Conservation (phyloP, 2,797 vertebrate species). For the Hybognathus amarus region DNA sequence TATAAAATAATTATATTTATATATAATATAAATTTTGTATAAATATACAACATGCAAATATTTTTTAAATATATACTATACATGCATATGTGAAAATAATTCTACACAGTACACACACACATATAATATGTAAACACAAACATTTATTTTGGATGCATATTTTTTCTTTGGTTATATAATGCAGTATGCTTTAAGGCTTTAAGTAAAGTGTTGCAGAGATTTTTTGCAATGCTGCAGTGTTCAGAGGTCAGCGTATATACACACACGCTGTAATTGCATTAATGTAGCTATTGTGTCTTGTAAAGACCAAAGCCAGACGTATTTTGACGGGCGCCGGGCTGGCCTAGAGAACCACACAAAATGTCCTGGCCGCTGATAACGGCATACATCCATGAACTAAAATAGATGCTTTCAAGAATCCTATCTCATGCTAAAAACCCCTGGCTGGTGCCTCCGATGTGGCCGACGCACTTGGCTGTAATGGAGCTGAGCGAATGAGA, state of each 20-base stretch:
- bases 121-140: no score
- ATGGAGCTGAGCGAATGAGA: conserved; percentile 79
- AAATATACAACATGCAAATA: no score
- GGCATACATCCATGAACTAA: conserved; percentile 74
- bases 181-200: not conserved
- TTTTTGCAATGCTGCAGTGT: not conserved
- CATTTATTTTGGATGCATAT: no score
- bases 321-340: conserved; percentile 67
- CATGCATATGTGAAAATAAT: no score
- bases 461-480: conserved; percentile 63
- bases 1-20: no score
- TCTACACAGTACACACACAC: no score
- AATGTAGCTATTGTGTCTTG: conserved; percentile 62
- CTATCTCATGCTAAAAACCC: conserved; percentile 77
- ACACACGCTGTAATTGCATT: conserved; percentile 40
- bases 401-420: conserved; percentile 84
- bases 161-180: not conserved
- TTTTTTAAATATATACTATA: no score
- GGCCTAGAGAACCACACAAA: conserved; percentile 67
- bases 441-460: conserved; percentile 60
- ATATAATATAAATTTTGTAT: no score
- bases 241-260: not conserved
- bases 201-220: not conserved
- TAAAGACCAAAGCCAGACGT: conserved; percentile 62
- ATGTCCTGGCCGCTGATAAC: conserved; percentile 77